Conservation (phyloP, 2,113 vertebrate genomes). For the Chaetura pelagica region DNA sequence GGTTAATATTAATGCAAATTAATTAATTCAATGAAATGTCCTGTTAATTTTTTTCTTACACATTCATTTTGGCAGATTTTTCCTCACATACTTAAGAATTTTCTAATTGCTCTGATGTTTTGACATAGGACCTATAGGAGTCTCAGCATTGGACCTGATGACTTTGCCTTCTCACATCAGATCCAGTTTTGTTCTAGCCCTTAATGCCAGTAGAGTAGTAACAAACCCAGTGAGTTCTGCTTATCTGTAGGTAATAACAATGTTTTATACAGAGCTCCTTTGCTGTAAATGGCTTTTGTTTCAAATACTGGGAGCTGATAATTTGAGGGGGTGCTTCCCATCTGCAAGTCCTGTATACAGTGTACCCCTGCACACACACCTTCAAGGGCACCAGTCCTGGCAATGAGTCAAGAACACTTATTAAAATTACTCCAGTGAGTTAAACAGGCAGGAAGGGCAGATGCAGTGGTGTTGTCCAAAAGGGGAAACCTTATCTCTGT, state of each 20-base stretch:
- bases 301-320: not conserved
- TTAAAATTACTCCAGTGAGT: not conserved
- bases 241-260: not conserved
- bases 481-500: not conserved
- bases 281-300: not conserved
- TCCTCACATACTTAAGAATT: not conserved
- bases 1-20: not conserved
- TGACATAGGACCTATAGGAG: not conserved
- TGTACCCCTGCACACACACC: fast-evolving
- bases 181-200: not conserved
- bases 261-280: not conserved
- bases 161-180: not conserved
- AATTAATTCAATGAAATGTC: not conserved
- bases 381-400: constrained; percentile 28
- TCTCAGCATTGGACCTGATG: not conserved
- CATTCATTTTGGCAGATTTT: not conserved
- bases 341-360: not conserved
- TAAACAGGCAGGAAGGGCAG: not conserved
- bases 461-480: not conserved
- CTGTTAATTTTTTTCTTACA: not conserved
- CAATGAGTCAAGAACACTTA: not conserved
- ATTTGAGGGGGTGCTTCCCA: not conserved
- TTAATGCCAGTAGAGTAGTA: not conserved
- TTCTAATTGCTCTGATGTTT: not conserved
- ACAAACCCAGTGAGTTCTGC: not conserved